Base-by-base conservation (phyloP, 2,113 vertebrate species). In the Dipodomys spectabilis region DNA sequence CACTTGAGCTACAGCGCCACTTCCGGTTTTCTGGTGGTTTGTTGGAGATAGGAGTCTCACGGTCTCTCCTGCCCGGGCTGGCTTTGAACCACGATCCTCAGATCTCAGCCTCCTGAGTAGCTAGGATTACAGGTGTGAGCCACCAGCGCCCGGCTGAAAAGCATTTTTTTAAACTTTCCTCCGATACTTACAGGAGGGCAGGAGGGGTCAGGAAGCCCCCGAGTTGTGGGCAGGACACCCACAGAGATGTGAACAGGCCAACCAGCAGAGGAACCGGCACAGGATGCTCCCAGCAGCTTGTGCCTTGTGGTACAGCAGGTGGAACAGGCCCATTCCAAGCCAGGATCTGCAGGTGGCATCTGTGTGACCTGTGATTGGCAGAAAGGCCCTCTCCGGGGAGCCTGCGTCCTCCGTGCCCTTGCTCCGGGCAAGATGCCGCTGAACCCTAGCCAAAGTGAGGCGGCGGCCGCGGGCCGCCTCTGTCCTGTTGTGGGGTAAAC, bases 401-500 rank as follows among this genome's bases (percentile, higher is more conserved):
- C 6, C 19, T 2, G n/a, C 35, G 27, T 64, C 82, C 53, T 81
- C 28, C 23, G 75, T 12, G 25, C 22, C 27, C 28, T 81, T 32
- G 62, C 91, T 88, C 60, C 45, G 10, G 4, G n/a, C 25, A 39
- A 2, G 15, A 0, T n/a, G 69, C 69, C 49, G 60, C 64, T 75
- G 18, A 68, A n/a, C 23, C 35, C n/a, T 2, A 4, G 60, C 68
- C 64, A 18, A 2, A 30, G 20, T 16, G 32, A 9, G 57, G 16
- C 32, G 0, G 7, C 53, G 12, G 53, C 9, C 11, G 15, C 0
- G 16, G 53, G 53, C 15, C 0, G 16, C 53, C 13, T 57, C 53
- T 13, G 49, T 57, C 53, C 53, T 57, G 53, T 0, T 2, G 53
- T 16, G 53, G 53, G 53, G 53, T 4, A 53, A 53, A 57, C 53